Evolutionary conservation across 2,888 invertebrate species (phyloP).

Genomic region (Salpingus planirostris): DNA sequence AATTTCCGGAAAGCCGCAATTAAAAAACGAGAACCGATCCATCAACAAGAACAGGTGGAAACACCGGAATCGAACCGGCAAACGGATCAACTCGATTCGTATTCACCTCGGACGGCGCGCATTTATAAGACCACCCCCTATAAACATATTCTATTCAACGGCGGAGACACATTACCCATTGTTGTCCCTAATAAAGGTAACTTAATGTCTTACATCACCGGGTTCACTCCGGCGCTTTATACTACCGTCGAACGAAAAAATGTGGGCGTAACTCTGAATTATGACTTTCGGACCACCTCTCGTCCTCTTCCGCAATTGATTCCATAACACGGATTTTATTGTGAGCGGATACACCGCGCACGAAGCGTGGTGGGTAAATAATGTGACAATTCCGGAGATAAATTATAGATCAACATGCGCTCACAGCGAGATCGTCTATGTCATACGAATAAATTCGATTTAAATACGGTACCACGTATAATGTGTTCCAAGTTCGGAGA

Average conservation of each 20-base stretch:
- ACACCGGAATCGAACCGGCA: conserved; percentile 11
- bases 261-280: conserved; percentile 7
- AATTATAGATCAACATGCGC: conserved; percentile 4
- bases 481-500: too few species aligned
- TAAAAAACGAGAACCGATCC: conserved; percentile 4
- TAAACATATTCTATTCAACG: conserved; percentile 19
- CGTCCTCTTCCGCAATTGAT: conserved; percentile 10
- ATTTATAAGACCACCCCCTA: conserved; percentile 21
- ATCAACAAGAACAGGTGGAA: conserved; percentile 11
- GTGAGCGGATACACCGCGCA: too few species aligned
- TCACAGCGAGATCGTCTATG: too few species aligned
- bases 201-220: conserved; percentile 21
- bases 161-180: conserved; percentile 24
- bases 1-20: conserved; percentile 1
- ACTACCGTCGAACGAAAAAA: conserved; percentile 9
- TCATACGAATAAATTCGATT: too few species aligned
- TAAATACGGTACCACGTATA: too few species aligned
- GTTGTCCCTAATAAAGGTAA: conserved; percentile 25
- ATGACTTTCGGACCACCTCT: conserved; percentile 3
- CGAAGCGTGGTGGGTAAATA: conserved; percentile 6
- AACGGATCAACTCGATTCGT: conserved; percentile 19
- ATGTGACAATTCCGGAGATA: conserved; percentile 6
- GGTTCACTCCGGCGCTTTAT: conserved; percentile 12
- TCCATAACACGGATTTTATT: conserved; percentile 7
- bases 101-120: conserved; percentile 13